Base-by-base conservation (phyloP, 2,113 vertebrate species). In the Saimiri boliviensis region DNA sequence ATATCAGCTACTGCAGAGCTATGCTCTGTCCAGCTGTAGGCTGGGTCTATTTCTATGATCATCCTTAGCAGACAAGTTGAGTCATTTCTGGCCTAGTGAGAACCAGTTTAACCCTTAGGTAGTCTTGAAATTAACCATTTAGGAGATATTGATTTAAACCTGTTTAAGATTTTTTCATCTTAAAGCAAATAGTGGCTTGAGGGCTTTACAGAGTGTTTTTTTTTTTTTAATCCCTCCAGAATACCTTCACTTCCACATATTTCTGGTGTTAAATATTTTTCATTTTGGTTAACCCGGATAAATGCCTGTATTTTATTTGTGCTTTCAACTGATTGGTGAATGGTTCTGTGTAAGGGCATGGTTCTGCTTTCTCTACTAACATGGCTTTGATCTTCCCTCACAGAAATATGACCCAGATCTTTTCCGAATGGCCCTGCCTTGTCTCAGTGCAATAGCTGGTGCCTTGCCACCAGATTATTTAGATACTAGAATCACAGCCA, bases 361-460 rank as follows among this genome's bases (percentile, higher is more conserved):
- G 37, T 95, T 98, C 88, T 95, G 63, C 94, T 94, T 86, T 84
- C 93, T 97, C 93, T 95, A 89, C 97, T 99, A 97, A 98, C 97
- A 35, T 82, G 76, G 88, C 98, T 96, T 98, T 96, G 97, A 97
- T 97, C 98, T 98, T 98, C 95, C 96, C 45, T 97, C 98, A 94
- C 98, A 99, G 99, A 99, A 99, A 98, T 99, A 99, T 79, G 99
- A 99, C 74, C 98, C 99, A 93, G 99, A 99, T 80, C 99, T 99
- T 56, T 99, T 99, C 98, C 99, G 99, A 98, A 99, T 99, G 99
- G 99, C 99, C 94, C 99, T 99, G 98, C 99, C 99, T 87, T 99
- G 99, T 98, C 99, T 99, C 98, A 99, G 99, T 98, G 99, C 99
- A 94, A 99, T 99, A 93, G 99, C 99, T 12, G 99, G 99, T 97